phyloP scores from a whole-genome alignment of 1,140 invertebrate genomes.

The Potamilus streckersoni region DNA sequence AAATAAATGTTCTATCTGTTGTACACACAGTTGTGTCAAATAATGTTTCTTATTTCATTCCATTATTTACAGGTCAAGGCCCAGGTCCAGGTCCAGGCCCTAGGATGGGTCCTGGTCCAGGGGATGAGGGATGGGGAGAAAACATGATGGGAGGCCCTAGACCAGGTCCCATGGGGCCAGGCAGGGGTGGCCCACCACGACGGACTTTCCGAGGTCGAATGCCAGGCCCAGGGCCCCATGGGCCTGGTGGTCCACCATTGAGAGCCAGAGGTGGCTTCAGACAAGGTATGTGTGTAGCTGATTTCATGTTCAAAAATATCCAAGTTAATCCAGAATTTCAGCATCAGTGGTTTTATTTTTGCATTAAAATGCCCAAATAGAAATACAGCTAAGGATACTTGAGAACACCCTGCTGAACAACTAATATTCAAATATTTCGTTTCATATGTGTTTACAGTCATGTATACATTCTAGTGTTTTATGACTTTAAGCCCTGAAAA shows the following conservation, averaged over 20 bases:
- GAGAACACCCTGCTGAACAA: no score
- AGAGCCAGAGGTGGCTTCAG: background rate
- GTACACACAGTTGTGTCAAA: no score
- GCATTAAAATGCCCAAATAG: no score
- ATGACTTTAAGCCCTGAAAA: no score
- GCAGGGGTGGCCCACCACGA: conserved; percentile 30
- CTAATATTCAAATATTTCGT: no score
- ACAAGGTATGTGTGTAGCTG: background rate
- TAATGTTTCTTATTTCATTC: no score
- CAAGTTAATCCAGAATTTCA: background rate
- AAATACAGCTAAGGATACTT: no score
- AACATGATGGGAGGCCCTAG: conserved; percentile 35
- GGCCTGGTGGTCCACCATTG: background rate
- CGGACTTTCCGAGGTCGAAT: conserved; percentile 29
- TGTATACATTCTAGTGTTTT: no score
- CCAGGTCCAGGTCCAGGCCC: conserved; percentile 7
- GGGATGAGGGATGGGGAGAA: conserved; percentile 28
- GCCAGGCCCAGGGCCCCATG: conserved; percentile 6
- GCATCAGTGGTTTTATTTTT: background rate
- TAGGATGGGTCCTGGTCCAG: conserved; percentile 9
- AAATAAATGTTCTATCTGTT: no score
- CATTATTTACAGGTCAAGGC: no score
- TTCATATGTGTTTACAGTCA: no score
- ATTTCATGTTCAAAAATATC: background rate
- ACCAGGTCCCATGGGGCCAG: conserved; percentile 19